A percentile compares a stretch with the other conserved stretches of the same genome.
Evolutionary conservation across 23 tunicate species (phyloP).

Genomic region (Clavelina lepadiformis): DNA sequence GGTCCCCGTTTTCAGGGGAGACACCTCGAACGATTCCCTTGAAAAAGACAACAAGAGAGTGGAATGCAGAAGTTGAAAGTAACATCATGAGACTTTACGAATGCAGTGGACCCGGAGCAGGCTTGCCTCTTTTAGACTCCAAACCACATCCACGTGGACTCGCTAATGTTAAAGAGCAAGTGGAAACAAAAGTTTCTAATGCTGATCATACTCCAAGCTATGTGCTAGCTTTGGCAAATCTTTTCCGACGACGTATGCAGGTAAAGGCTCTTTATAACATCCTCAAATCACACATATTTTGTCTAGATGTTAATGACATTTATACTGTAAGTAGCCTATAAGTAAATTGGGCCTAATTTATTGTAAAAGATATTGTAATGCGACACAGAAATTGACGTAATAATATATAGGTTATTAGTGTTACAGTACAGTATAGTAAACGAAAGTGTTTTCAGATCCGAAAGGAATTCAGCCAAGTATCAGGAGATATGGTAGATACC

Average conservation of each 20-base stretch:
- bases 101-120: constrained; percentile 24
- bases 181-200: constrained; percentile 34
- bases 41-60: constrained; percentile 11
- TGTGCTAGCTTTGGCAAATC: constrained; percentile 58
- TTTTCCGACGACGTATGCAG: constrained; percentile 53
- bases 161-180: constrained; percentile 16
- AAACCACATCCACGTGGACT: constrained; percentile 3
- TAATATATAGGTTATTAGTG: not conserved
- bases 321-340: too few species aligned
- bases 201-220: constrained; percentile 62
- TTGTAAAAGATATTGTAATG: not conserved
- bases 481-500: constrained; percentile 17
- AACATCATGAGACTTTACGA: constrained; percentile 56
- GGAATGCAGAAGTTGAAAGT: constrained; percentile 41
- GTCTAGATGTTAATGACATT: not conserved
- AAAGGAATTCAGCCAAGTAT: constrained; percentile 43
- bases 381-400: not conserved
- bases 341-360: too few species aligned
- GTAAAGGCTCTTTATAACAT: not conserved
- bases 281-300: not conserved
- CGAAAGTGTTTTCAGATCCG: constrained; percentile 16
- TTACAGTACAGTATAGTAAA: not conserved
- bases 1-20: not conserved
- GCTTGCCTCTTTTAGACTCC: constrained; percentile 13
- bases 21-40: not conserved